Conservation (phyloP, 2,113 vertebrate genomes). For the Engraulis encrasicolus region DNA sequence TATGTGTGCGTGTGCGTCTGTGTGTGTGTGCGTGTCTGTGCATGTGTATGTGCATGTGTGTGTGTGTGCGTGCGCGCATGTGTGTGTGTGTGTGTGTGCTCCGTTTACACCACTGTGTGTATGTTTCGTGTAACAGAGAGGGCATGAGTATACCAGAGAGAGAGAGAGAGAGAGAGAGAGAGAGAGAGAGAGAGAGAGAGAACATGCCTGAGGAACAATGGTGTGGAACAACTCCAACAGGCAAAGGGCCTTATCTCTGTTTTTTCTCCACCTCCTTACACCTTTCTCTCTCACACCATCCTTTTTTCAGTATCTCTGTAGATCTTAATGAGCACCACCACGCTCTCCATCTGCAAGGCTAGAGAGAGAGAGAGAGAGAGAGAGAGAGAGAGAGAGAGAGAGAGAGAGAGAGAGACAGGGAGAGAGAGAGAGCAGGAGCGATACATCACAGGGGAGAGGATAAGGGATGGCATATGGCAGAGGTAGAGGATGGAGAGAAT, state of each 20-base stretch:
- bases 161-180: slow-evolving; percentile 12
- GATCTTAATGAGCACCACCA: slow-evolving; percentile 77
- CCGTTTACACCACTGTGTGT: not conserved
- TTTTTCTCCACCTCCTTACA: slow-evolving; percentile 34
- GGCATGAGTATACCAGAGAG: slow-evolving; percentile 16
- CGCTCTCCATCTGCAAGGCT: slow-evolving; percentile 65
- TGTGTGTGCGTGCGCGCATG: not conserved
- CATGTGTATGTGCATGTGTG: not conserved
- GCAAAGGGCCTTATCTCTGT: slow-evolving; percentile 69
- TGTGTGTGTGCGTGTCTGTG: slow-evolving; percentile 2
- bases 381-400: too few species aligned
- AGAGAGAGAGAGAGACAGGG: too few species aligned
- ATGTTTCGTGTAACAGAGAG: not conserved
- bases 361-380: too few species aligned
- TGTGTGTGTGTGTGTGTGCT: not conserved
- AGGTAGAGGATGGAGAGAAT: too few species aligned
- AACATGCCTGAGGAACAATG: slow-evolving; percentile 65
- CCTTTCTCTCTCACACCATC: slow-evolving; percentile 38
- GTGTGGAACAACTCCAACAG: slow-evolving; percentile 75
- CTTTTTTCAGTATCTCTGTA: slow-evolving; percentile 71
- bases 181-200: slow-evolving; percentile 3
- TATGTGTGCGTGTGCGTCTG: not conserved
- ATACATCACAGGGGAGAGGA: slow-evolving; percentile 69
- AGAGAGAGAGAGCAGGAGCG: slow-evolving; percentile 59
- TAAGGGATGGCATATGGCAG: too few species aligned